A percentile compares a stretch with the other conserved stretches of the same genome.
Conservation (phyloP, 2,113 vertebrate species). For the Larimichthys crocea region DNA sequence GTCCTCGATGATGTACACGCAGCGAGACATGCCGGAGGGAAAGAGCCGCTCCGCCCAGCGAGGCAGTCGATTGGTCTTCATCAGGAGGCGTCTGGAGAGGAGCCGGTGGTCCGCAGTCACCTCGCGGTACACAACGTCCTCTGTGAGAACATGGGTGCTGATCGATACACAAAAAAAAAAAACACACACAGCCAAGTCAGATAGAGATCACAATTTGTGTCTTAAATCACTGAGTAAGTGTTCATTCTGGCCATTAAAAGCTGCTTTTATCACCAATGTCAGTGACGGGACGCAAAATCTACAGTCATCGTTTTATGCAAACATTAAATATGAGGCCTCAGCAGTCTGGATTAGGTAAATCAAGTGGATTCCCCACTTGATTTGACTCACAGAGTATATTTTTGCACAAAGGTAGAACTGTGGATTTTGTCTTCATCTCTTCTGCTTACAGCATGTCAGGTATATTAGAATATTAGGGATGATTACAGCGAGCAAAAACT, state of each 20-base stretch:
- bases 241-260: not conserved
- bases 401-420: not conserved
- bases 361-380: not conserved
- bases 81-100: slow-evolving; percentile 83
- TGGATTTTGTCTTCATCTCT: not conserved
- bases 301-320: no score
- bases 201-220: no score
- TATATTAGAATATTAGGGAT: not conserved
- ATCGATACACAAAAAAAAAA: not conserved
- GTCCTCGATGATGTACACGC: slow-evolving; percentile 86
- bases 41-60: slow-evolving; percentile 86
- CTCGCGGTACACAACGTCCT: slow-evolving; percentile 85
- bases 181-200: slow-evolving; percentile 2
- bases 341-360: no score
- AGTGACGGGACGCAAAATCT: not conserved
- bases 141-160: slow-evolving; percentile 87
- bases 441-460: not conserved
- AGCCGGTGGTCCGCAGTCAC: slow-evolving; percentile 83
- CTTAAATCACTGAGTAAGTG: not conserved
- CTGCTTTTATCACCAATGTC: not conserved
- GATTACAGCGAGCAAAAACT: not conserved
- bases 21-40: slow-evolving; percentile 81
- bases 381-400: not conserved
- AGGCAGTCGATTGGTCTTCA: slow-evolving; percentile 88
- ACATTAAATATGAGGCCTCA: no score